phyloP scores from a whole-genome alignment of 2,888 invertebrate genomes.

The Plebejus anna region DNA sequence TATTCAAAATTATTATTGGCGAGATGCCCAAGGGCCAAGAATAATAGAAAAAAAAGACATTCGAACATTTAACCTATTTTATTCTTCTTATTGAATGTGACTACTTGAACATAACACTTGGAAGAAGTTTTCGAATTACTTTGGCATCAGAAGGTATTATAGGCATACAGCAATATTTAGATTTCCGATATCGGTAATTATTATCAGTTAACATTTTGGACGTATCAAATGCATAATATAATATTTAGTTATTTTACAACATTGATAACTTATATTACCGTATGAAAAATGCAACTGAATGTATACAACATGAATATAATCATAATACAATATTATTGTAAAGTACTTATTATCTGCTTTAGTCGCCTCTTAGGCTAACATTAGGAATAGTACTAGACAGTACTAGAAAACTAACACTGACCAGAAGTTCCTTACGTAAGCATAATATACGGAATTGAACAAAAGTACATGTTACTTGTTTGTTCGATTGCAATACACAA shows the following conservation, averaged over 20 bases:
- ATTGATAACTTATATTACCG: not conserved
- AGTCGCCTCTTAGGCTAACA: not conserved
- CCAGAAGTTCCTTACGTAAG: not conserved
- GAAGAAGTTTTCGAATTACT: slow-evolving; percentile 13
- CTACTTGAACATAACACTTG: slow-evolving; percentile 1
- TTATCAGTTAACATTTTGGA: not conserved
- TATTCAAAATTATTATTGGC: not conserved
- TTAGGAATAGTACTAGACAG: not conserved
- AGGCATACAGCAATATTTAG: not conserved
- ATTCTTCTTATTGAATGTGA: not conserved
- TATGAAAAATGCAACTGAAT: not conserved
- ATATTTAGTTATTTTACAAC: not conserved
- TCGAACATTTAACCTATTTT: slow-evolving; percentile 19
- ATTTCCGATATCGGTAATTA: not conserved
- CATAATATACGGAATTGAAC: not conserved
- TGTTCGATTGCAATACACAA: not conserved
- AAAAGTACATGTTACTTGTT: not conserved
- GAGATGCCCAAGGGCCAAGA: slow-evolving; percentile 2
- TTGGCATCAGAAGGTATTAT: slow-evolving; percentile 10
- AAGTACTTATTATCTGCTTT: not conserved
- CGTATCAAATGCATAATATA: not conserved
- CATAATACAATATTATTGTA: not conserved
- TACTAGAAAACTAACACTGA: not conserved
- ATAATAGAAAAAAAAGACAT: not conserved
- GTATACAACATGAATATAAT: not conserved